These are phyloP conservation scores for Diplosoma virens DNA, from an alignment of 23 tunicate species.

Conservation along the genomic window DNA sequence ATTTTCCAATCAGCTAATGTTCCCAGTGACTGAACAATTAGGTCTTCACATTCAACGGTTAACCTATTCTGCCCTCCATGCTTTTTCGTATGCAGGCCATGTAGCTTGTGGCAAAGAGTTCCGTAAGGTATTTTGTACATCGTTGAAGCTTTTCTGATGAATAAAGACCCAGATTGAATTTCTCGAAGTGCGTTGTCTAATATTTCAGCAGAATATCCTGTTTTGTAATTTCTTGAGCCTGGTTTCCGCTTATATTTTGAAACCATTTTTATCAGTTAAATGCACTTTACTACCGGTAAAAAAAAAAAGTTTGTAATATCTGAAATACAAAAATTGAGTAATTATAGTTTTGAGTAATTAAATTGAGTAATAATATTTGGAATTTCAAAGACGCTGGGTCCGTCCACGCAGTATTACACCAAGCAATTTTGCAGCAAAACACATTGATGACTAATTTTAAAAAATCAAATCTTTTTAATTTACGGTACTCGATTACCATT, in stretches of 20 bases:
- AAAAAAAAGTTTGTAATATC: too few species aligned
- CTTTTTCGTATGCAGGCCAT: neutral
- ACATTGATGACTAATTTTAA: too few species aligned
- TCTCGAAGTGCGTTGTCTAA: neutral
- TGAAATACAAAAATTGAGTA: too few species aligned
- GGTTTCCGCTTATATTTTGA: neutral
- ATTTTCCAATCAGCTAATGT: neutral
- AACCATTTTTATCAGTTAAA: too few species aligned
- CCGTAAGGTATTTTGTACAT: neutral
- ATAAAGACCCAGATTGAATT: neutral
- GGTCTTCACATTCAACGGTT: neutral
- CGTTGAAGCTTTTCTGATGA: neutral
- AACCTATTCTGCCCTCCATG: neutral
- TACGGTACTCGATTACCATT: too few species aligned
- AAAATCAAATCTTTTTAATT: too few species aligned
- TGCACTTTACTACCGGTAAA: too few species aligned
- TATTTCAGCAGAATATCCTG: neutral
- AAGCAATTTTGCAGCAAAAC: too few species aligned
- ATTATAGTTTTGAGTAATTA: too few species aligned
- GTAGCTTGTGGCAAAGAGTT: neutral
- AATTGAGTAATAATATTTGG: too few species aligned
- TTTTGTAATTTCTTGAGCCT: neutral
- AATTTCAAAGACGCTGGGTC: too few species aligned
- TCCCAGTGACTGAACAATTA: neutral
- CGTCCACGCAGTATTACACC: too few species aligned